Base-by-base conservation (phyloP, 1,140 invertebrate genomes). In the Asobara japonica region DNA sequence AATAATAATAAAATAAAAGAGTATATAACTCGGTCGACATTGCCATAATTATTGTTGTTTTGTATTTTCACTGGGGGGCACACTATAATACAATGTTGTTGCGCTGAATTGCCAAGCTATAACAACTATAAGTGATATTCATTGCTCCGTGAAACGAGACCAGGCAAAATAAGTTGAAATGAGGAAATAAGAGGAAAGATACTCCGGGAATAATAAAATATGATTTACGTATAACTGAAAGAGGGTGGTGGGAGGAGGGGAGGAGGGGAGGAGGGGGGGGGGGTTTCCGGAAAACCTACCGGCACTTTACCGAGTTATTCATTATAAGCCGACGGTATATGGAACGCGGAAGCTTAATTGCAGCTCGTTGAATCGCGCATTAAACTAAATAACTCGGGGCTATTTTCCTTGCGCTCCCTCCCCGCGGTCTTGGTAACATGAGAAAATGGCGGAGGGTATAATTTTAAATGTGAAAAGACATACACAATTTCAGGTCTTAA, bases 261-360 rank as follows among this genome's bases (percentile, higher is more conserved):
- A 22, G 27, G 20, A 51, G 45, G 25, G 18, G 22, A 22, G 22
- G 18, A 56, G 22, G 20, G 3, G 51, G 27, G n/a, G 56, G 67
- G 51, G 41, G 60, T 38, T 73, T 68, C 72, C 72, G 72, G 72
- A 73, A 73, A 73, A 73, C n/a, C 41, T 45, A 68, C 45, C 33
- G 38, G 38, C 16, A 45, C 62, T 48, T n/a, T 71, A 62, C 31
- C n/a, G n/a, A 38, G 11, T 27, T 62, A 48, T 30, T 56, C 27
- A 51, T 64, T 71, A 71, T 65, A 20, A 30, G 16, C 61, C 45
- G 30, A 18, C 41, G 60, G 30, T 64, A 51, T 69, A 66, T 68
- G 31, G 72, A 73, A 73, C 72, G 72, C 72, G 72, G 72, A 73
- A 73, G 65, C 72, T 73, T 73, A 73, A 73, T 73, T 73, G 72